Percentiles rank a stretch among this genome's conserved stretches.
Conservation (phyloP, 2,888 invertebrate species). For the Physocephala rufipes region DNA sequence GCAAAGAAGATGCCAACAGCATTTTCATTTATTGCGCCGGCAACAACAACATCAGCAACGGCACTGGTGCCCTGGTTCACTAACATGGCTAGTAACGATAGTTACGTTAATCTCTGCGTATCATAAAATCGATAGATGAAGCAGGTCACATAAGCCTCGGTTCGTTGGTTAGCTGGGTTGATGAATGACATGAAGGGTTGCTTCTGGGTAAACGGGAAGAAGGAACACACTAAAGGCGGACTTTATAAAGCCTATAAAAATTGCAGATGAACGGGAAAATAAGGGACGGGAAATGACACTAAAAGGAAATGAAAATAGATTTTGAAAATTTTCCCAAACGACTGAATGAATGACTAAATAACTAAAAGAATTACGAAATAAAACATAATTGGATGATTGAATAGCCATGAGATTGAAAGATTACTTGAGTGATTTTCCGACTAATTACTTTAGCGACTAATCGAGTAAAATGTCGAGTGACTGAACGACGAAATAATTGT, state of each 20-base stretch:
- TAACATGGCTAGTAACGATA: conserved; percentile 32
- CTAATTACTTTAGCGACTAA: too few species aligned
- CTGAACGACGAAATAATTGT: not conserved
- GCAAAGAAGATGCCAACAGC: conserved; percentile 24
- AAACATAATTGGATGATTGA: too few species aligned
- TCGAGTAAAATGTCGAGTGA: too few species aligned
- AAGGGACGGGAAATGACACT: too few species aligned
- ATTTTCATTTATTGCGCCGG: not conserved
- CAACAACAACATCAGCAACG: conserved; percentile 11
- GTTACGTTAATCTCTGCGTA: conserved; percentile 33
- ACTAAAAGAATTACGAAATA: too few species aligned
- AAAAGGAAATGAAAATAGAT: conserved; percentile 10
- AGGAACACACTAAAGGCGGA: too few species aligned
- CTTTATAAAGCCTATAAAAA: too few species aligned
- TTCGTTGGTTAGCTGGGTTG: not conserved
- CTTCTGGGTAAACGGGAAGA: not conserved
- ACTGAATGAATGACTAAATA: not conserved
- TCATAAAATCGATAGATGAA: conserved; percentile 38
- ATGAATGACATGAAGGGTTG: not conserved
- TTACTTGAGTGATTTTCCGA: too few species aligned
- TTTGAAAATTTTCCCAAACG: not conserved
- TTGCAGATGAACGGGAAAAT: too few species aligned
- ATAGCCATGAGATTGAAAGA: too few species aligned
- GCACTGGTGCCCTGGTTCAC: conserved; percentile 11
- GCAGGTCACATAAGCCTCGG: conserved; percentile 8